These are phyloP conservation scores for Brotula barbata DNA, from an alignment of 2,797 vertebrate species.

Conservation along the genomic window DNA sequence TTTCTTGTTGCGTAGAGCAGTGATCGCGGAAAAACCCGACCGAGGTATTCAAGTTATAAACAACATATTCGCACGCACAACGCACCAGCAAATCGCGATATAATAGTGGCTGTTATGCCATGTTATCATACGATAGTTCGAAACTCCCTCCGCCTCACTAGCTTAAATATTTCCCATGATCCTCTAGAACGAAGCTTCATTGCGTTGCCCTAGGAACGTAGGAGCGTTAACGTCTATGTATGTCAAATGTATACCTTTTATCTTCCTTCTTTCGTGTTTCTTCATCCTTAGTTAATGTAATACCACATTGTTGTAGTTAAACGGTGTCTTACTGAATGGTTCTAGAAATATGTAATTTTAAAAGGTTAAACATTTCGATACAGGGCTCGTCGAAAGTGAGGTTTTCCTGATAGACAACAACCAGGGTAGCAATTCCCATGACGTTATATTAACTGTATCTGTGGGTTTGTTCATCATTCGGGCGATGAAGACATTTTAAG, in stretches of 20 bases:
- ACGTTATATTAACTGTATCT: not conserved
- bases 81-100: not conserved
- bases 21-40: not conserved
- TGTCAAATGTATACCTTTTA: no score
- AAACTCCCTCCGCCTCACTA: slow-evolving; percentile 77
- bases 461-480: not conserved
- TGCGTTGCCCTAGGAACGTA: slow-evolving; percentile 69
- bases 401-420: not conserved
- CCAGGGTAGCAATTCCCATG: not conserved
- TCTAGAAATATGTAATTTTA: not conserved
- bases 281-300: no score
- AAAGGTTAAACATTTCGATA: not conserved
- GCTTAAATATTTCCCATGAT: slow-evolving; percentile 67
- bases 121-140: slow-evolving; percentile 41
- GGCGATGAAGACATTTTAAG: no score
- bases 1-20: not conserved
- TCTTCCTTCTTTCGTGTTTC: no score
- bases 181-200: slow-evolving; percentile 61
- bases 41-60: not conserved
- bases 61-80: not conserved
- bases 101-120: not conserved
- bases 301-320: no score
- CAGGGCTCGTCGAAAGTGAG: not conserved
- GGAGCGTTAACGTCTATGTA: not conserved
- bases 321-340: no score